Base-by-base conservation (phyloP, 2,113 vertebrate species). In the Steatornis caripensis region DNA sequence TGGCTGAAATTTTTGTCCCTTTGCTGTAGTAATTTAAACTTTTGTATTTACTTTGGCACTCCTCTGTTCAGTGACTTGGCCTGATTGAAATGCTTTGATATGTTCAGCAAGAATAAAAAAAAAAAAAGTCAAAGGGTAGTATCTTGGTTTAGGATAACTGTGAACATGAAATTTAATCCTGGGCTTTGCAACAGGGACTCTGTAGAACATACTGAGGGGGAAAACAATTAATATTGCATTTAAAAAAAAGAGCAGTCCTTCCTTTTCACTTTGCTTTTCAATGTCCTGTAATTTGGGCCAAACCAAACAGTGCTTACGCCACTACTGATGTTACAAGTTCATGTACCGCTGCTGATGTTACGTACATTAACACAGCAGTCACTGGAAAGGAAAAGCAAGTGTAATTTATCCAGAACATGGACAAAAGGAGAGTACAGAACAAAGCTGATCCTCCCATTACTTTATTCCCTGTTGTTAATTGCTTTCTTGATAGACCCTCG, bases 41-140 rank as follows among this genome's bases (percentile, higher is more conserved):
- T 80, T 74, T 96, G 64, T 98, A 93, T 98, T 98, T 98, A 97
- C 79, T 98, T 98, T 98, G 98, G 98, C 97, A 91, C 87, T 97
- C 81, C 36, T 88, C 84, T 77, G 60, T 88, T 97, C 87, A 98
- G 70, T 98, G 97, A 98, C 97, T 98, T 97, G 96, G 95, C 90
- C 96, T 96, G 93, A 97, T 98, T 53, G 5, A 97, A 98, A 98
- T 98, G 98, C 98, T 98, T 98, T 98, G 97, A 97, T 94, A 97
- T 93, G 87, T 97, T 96, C 96, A 98, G 96, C 91, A 97, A 88
- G 89, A 96, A 97, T 86, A 85, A 94, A 95, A 97, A 93, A 96
- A 90, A 91, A 75, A 83, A 57, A 97, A 97, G 72, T 83, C 9
- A 26, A 95, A 95, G 93, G 84, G 83, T 90, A 96, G 92, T 95